Evolutionary conservation across 2,797 vertebrate species (phyloP), one percentile per base, ranked within the genome.

Genomic region (Ctenochaetus hawaiiensis): DNA sequence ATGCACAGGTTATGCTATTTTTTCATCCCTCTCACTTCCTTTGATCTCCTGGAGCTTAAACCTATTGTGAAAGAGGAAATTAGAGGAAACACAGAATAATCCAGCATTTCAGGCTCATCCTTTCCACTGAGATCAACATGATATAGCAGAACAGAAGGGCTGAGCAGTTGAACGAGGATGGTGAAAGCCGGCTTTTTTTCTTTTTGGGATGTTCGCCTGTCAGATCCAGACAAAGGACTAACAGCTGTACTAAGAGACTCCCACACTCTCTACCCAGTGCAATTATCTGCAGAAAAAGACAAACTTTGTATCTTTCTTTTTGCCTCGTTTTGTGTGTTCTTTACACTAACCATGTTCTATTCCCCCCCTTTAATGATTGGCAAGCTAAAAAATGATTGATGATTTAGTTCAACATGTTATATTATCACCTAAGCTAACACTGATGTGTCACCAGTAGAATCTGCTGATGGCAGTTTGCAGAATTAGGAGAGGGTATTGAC

Each of bases 21-120:
- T 3, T 1, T 5, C 20, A 45, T 61, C 47, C 57, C 30, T 51
- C 7, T 17, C 4, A 0, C 34, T 75, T 57, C 57, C 72, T 86
- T 84, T 87, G 73, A 87, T 88, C 81, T 84, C 45, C 39, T 51
- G 26, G 66, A 80, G 70, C 67, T 64, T 66, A 78, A 60, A 75
- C 52, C 58, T 48, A 57, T 78, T 59, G 48, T 80, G 64, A 82
- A 64, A 66, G 67, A 74, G 59, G 67, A 84, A 72, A 84, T 49
- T 45, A 83, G 87, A 84, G 70, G 75, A 77, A 75, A 62, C n/a
- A 18, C 17, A 6, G 72, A 86, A 83, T 72, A 77, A 84, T 83
- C 60, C 67, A 10, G 71, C 67, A 51, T 85, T 80, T 82, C 54
- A 20, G 53, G 59, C 79, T 83, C 68, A 74, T 81, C 57, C 71